These are phyloP conservation scores for Poeciliopsis infans DNA, from an alignment of 2,797 vertebrate genomes.

Conservation along the genomic window DNA sequence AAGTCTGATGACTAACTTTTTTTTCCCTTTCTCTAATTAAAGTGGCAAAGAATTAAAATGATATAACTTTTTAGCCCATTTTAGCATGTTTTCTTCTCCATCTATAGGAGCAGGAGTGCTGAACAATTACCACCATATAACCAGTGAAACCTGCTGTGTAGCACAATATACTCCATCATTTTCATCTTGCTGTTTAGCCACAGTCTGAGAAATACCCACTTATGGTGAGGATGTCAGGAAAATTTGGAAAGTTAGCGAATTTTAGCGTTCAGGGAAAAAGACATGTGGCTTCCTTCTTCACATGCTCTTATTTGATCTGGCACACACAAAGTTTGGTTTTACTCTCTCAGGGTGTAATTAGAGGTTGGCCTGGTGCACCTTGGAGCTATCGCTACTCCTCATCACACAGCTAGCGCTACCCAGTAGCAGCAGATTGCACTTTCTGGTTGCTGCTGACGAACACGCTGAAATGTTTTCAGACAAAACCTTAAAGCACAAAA, in stretches of 20 bases:
- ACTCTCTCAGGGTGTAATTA: slow-evolving; percentile 64
- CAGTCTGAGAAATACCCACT: slow-evolving; percentile 3
- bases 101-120: not conserved
- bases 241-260: slow-evolving; percentile 29
- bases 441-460: slow-evolving; percentile 31
- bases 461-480: slow-evolving; percentile 37
- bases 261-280: slow-evolving; percentile 22
- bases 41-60: not conserved
- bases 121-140: not conserved
- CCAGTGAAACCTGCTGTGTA: slow-evolving; percentile 5
- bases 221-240: slow-evolving; percentile 12
- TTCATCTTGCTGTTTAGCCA: not conserved
- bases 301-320: slow-evolving; percentile 34
- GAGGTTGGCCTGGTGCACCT: slow-evolving; percentile 36
- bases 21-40: not conserved
- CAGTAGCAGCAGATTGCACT: slow-evolving; percentile 27
- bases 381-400: slow-evolving; percentile 28
- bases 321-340: slow-evolving; percentile 33
- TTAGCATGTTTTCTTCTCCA: not conserved
- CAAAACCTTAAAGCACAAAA: slow-evolving; percentile 19
- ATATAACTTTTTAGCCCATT: not conserved
- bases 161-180: not conserved
- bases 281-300: slow-evolving; percentile 28
- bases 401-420: slow-evolving; percentile 30
- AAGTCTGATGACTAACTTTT: not conserved